These are phyloP conservation scores for Sipha flava DNA, from an alignment of 1,140 invertebrate species.

Conservation along the genomic window DNA sequence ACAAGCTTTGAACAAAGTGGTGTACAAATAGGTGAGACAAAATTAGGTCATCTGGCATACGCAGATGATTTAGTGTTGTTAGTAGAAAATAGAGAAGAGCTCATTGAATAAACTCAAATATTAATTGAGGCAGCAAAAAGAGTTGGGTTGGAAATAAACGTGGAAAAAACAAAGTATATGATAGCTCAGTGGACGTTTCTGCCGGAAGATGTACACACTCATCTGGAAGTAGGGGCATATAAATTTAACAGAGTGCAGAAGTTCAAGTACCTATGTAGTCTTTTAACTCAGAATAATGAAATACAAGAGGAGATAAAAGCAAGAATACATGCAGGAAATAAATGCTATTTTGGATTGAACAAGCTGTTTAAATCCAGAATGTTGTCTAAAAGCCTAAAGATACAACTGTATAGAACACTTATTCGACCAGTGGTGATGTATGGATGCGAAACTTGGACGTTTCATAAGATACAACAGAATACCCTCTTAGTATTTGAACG, in stretches of 20 bases:
- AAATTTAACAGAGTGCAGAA: background rate
- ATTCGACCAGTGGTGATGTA: no score
- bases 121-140: conserved; percentile 20
- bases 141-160: conserved; percentile 8
- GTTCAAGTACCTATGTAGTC: background rate
- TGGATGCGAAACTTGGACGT: background rate
- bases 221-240: background rate
- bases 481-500: conserved; percentile 3
- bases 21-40: background rate
- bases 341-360: background rate
- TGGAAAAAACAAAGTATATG: conserved; percentile 30
- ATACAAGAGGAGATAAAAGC: no score
- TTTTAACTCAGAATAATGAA: no score
- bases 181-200: background rate
- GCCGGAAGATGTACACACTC: background rate
- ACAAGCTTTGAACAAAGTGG: background rate
- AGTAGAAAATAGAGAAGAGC: conserved; percentile 1
- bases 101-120: conserved; percentile 5
- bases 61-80: conserved; percentile 32
- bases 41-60: conserved; percentile 19
- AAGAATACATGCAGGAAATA: no score
- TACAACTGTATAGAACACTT: no score
- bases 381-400: no score
- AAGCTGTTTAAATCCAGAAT: no score
- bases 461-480: conserved; percentile 3